Conservation (phyloP, 1,140 invertebrate species). For the Drosophila repleta region DNA sequence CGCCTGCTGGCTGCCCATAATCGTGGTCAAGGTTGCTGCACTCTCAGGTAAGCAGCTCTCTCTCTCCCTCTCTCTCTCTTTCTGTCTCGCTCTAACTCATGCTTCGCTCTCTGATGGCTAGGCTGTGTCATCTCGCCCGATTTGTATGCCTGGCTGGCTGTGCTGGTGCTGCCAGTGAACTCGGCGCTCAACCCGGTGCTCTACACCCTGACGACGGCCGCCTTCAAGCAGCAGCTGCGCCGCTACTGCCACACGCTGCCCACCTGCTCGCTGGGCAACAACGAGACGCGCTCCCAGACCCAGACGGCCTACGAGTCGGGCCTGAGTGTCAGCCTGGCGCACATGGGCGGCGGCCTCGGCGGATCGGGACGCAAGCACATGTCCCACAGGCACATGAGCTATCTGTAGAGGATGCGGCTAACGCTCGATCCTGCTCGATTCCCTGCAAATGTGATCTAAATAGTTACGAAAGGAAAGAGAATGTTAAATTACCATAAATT, state of each 20-base stretch:
- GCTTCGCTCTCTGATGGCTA: constrained; percentile 43
- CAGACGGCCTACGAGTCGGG: constrained; percentile 78
- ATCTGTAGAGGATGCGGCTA: constrained; percentile 62
- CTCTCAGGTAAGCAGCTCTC: constrained; percentile 84
- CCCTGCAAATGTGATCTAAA: constrained; percentile 60
- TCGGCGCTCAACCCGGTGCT: constrained; percentile 89
- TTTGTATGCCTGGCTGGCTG: constrained; percentile 88
- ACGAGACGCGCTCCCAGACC: constrained; percentile 73
- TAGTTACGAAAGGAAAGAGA: constrained; percentile 42
- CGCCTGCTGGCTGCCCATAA: constrained; percentile 88
- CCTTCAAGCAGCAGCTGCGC: constrained; percentile 85
- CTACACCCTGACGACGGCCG: constrained; percentile 88
- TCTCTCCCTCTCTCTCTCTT: background rate
- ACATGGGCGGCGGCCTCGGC: constrained; percentile 48
- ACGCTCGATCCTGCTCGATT: too few species aligned
- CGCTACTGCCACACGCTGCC: constrained; percentile 76
- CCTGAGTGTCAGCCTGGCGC: constrained; percentile 71
- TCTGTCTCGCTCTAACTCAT: constrained; percentile 16
- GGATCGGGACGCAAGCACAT: constrained; percentile 62
- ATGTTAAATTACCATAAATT: constrained; percentile 39
- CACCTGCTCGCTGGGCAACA: constrained; percentile 69
- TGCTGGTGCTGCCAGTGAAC: constrained; percentile 89
- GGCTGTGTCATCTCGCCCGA: constrained; percentile 84
- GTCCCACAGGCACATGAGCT: constrained; percentile 72
- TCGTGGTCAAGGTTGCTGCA: constrained; percentile 86